These are phyloP conservation scores for Vanessa cardui DNA, from an alignment of 2,888 invertebrate species.

Conservation along the genomic window DNA sequence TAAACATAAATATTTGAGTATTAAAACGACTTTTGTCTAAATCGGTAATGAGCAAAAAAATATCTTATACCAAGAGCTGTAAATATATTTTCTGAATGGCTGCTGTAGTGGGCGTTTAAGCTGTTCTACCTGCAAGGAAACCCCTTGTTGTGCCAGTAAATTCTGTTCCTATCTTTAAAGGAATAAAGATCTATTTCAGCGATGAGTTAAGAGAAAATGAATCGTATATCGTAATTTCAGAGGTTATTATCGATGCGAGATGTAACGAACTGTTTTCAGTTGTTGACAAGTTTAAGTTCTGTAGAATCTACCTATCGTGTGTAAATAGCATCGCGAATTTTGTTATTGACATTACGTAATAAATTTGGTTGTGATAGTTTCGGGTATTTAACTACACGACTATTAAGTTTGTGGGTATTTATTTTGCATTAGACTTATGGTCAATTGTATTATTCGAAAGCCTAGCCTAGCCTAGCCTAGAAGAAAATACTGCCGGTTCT, in stretches of 20 bases:
- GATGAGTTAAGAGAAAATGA: slow-evolving; percentile 72
- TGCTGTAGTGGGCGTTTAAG: slow-evolving; percentile 34
- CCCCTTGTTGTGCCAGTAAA: slow-evolving; percentile 77
- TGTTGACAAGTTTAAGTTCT: slow-evolving; percentile 57
- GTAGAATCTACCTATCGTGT: slow-evolving; percentile 38
- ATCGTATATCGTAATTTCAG: slow-evolving; percentile 64
- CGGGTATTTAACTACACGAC: neutral
- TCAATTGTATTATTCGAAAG: too few relatives aligned
- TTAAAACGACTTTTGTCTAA: slow-evolving; percentile 56
- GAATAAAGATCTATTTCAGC: slow-evolving; percentile 81
- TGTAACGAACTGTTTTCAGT: slow-evolving; percentile 50
- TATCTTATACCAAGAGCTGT: slow-evolving; percentile 5
- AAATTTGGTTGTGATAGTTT: slow-evolving; percentile 6
- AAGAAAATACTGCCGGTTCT: too few relatives aligned
- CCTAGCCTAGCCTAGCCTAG: too few relatives aligned
- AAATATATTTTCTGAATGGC: slow-evolving; percentile 32
- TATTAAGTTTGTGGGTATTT: neutral
- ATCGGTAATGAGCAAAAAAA: slow-evolving; percentile 37
- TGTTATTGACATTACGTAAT: slow-evolving; percentile 11
- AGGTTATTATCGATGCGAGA: slow-evolving; percentile 48
- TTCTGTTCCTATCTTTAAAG: slow-evolving; percentile 76
- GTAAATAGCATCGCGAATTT: slow-evolving; percentile 1
- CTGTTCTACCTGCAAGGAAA: slow-evolving; percentile 40
- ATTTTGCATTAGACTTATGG: neutral
- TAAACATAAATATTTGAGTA: slow-evolving; percentile 72